phyloP scores from a whole-genome alignment of 2,888 invertebrate species.

The Pterostichus niger region DNA sequence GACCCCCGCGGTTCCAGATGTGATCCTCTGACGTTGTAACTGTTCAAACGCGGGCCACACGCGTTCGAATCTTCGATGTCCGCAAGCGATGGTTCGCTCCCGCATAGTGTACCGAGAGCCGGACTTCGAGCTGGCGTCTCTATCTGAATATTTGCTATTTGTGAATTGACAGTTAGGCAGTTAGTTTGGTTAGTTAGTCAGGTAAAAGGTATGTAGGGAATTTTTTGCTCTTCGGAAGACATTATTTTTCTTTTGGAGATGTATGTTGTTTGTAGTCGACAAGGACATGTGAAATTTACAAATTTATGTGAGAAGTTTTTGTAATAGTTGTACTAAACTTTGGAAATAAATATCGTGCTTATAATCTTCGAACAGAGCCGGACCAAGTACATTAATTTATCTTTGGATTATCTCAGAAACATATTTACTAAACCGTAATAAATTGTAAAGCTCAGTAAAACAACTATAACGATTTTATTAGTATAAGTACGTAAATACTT shows the following conservation, averaged over 20 bases:
- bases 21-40: background rate
- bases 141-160: constrained; percentile 3
- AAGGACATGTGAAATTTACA: background rate
- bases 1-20: constrained; percentile 64
- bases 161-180: background rate
- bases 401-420: too few species aligned
- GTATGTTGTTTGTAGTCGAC: too few species aligned
- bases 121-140: background rate
- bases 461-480: too few species aligned
- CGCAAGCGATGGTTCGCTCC: background rate
- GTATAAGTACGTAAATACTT: too few species aligned
- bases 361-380: too few species aligned
- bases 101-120: background rate
- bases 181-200: background rate
- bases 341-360: too few species aligned
- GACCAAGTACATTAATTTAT: too few species aligned
- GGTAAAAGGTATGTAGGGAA: background rate
- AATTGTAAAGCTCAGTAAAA: too few species aligned
- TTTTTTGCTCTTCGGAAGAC: background rate
- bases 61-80: background rate
- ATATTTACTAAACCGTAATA: too few species aligned
- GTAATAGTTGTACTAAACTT: too few species aligned
- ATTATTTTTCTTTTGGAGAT: too few species aligned
- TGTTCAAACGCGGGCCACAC: constrained; percentile 45
- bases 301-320: background rate